Evolutionary conservation across 92 coral and sea anemone genomes (phyloP).

Genomic region (Umimayanthus chanpuru): DNA sequence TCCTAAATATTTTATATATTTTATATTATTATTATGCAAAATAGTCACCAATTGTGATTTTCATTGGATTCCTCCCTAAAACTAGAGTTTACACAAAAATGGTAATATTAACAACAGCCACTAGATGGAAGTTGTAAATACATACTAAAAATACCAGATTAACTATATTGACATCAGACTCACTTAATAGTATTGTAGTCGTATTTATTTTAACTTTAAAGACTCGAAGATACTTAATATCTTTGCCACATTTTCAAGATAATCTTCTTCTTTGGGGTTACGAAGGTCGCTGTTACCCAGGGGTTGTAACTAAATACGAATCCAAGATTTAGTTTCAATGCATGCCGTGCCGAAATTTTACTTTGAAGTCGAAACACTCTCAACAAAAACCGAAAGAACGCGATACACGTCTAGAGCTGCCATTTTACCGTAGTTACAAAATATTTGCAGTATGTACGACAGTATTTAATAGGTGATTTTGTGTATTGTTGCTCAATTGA

Average conservation of each 20-base stretch:
- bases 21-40: too few species aligned
- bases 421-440: not conserved
- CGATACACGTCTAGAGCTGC: not conserved
- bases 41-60: too few species aligned
- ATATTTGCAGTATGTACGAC: not conserved
- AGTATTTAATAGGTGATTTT: not conserved
- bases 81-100: too few species aligned
- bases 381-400: not conserved
- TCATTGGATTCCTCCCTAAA: too few species aligned
- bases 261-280: not conserved
- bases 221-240: too few species aligned
- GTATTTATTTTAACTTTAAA: too few species aligned
- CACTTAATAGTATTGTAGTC: too few species aligned
- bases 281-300: not conserved
- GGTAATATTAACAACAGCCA: too few species aligned
- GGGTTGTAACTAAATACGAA: not conserved
- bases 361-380: not conserved
- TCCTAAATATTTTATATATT: too few species aligned
- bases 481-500: not conserved
- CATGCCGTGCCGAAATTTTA: not conserved
- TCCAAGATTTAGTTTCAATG: not conserved
- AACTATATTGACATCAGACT: too few species aligned
- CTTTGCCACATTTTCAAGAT: not conserved
- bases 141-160: too few species aligned
- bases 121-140: not conserved